phyloP scores from a whole-genome alignment of 2,888 invertebrate species.

The Limnephilus rhombicus region DNA sequence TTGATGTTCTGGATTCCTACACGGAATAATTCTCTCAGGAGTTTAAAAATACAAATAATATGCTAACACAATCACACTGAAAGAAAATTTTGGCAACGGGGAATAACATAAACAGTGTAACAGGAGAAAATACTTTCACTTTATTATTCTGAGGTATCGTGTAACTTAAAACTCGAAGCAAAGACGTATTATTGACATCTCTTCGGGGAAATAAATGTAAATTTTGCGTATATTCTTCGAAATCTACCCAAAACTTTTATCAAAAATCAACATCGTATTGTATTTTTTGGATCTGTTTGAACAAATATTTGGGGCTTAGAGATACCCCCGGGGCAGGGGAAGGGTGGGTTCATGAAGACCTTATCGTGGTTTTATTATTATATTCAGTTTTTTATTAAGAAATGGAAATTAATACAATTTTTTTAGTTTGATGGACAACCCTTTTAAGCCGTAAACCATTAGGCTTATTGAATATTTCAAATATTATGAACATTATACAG shows the following conservation, averaged over 20 bases:
- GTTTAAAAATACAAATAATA: neutral
- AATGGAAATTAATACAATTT: too few species aligned
- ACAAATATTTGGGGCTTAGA: neutral
- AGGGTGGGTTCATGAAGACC: neutral
- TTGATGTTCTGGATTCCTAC: neutral
- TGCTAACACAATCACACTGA: neutral
- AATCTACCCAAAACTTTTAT: neutral
- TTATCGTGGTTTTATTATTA: neutral
- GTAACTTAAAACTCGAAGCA: neutral
- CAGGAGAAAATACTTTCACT: neutral
- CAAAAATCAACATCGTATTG: neutral
- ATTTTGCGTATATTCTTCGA: neutral
- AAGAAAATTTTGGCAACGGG: neutral
- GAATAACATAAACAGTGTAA: neutral
- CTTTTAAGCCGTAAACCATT: too few species aligned
- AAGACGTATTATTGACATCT: neutral
- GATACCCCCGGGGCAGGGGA: neutral
- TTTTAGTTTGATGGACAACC: too few species aligned
- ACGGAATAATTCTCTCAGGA: neutral
- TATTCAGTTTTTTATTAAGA: neutral
- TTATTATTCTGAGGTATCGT: neutral
- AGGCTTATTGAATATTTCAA: too few species aligned
- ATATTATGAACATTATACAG: too few species aligned
- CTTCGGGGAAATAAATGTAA: neutral
- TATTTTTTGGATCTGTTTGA: too few species aligned